Base-by-base conservation (phyloP, 2,113 vertebrate species). In the Actenoides lindsayi region DNA sequence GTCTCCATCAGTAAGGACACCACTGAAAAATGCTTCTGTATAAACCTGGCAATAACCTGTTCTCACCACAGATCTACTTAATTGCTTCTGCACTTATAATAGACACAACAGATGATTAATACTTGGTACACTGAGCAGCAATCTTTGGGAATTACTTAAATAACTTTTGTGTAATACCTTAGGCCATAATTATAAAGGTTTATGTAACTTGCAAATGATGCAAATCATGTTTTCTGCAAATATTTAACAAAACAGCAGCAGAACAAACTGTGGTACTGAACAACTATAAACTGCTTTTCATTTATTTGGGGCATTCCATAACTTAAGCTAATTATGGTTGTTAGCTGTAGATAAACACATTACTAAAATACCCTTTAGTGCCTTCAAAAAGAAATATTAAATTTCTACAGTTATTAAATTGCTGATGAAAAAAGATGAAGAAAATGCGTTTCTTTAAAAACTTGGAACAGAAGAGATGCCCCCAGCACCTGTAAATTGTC, bases 101-200 rank as follows among this genome's bases (percentile, higher is more conserved):
- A 97, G 78, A 91, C 53, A 93, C 53, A 97, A 97, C 54, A 91
- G 92, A 97, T 97, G 96, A 98, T 97, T 98, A 98, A 98, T 97
- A 82, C n/a, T 89, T 97, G 31, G 74, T 92, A 87, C 80, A 87
- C 65, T 81, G 64, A 96, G 84, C 35, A 57, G 83, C 41, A 96
- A 37, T 94, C 96, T 97, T 97, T 87, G 89, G 93, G 96, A 98
- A 98, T 98, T 97, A 97, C 92, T 98, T 97, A 97, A 97, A 97
- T 97, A 97, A 97, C 92, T 97, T 97, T 93, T 79, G 88, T 83
- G 75, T 97, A 95, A 96, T 97, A 97, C 97, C 95, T 97, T 96
- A 91, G 96, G 97, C 95, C 93, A 96, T 97, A 97, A 98, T 98
- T 98, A 97, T 96, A 96, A 97, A 97, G 83, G 81, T 87, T 98